Evolutionary conservation across 2,888 invertebrate genomes (phyloP), one percentile per base, ranked within the genome.

Genomic region (Drosophila acutilabella): DNA sequence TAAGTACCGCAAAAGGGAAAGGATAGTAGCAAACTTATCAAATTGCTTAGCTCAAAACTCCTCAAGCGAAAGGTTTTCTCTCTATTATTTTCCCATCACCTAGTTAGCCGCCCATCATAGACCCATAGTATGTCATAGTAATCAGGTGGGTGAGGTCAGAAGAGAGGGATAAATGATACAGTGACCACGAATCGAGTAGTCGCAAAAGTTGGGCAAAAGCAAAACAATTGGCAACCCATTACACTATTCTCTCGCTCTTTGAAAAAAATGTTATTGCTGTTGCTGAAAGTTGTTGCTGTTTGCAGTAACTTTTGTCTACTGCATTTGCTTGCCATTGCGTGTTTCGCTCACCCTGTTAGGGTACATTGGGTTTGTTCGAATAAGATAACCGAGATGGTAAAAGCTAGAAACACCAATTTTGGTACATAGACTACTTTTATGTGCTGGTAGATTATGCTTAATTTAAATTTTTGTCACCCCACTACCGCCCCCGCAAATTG

Each of bases 231-330:
- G 66, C 72, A 77, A 71, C 33, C 20, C 20, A 20, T 20, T 20
- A 20, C 20, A 20, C 20, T 20, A 3, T 20, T 20, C 20, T 20
- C 4, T 3, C 3, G 20, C 72, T 74, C 71, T 59, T 48, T 41
- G 26, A 8, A 41, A 74, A 53, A 53, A 48, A 36, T 58, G 62
- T 36, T 67, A 50, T 58, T 57, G 47, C 10, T 69, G 65, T 66
- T 74, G 65, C 71, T 74, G 38, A 59, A 76, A 74, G 60, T 66
- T 79, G 69, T 66, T 77, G 71, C 62, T 83, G 48, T 58, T 65
- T 52, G 78, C 84, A 80, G 67, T 62, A 61, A 77, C 66, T 71
- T 86, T 81, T 70, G 84, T 84, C 71, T 72, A 67, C 62, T 56
- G 64, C 41, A 52, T 48, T 38, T 57, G 80, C 74, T 38, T 57